Percentiles rank a stretch among this genome's conserved stretches.
Conservation (phyloP, 1,140 invertebrate species). For the Pseudomyrmex gracilis region DNA sequence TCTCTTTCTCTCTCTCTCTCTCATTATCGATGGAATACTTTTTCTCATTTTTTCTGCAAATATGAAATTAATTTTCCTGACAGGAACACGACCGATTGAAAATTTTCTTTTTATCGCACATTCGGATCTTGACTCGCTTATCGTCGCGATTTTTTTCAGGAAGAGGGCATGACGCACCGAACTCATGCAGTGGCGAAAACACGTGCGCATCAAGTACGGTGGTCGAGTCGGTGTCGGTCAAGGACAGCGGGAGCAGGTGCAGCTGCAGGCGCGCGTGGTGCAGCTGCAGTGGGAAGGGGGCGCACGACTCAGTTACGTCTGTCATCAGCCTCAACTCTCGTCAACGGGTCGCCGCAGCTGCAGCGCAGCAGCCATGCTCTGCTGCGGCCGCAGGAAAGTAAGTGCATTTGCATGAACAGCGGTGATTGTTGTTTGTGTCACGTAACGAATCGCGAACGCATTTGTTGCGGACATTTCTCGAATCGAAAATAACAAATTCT, state of each 20-base stretch:
- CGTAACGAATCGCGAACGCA: background rate
- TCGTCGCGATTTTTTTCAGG: conserved; percentile 74
- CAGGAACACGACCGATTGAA: too few relatives aligned
- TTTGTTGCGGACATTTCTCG: background rate
- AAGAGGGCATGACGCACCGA: conserved; percentile 85
- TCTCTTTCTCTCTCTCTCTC: background rate
- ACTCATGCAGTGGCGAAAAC: conserved; percentile 86
- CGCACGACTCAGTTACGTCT: conserved; percentile 83
- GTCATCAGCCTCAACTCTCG: conserved; percentile 82
- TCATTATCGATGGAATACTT: background rate
- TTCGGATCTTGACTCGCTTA: background rate
- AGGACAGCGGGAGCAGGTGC: conserved; percentile 83
- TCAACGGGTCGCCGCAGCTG: conserved; percentile 81
- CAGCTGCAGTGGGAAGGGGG: conserved; percentile 84
- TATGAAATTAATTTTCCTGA: too few relatives aligned
- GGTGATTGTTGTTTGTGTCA: background rate
- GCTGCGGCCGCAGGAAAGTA: conserved; percentile 94
- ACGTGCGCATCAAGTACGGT: conserved; percentile 86
- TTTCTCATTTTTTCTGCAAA: background rate
- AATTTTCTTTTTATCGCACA: background rate
- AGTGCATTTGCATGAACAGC: conserved; percentile 72
- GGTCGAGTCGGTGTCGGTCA: conserved; percentile 86
- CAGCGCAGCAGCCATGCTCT: conserved; percentile 89
- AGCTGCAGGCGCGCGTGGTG: conserved; percentile 84
- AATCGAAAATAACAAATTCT: too few relatives aligned